Base-by-base conservation (phyloP, 2,888 invertebrate genomes). In the Bimastos eiseni region DNA sequence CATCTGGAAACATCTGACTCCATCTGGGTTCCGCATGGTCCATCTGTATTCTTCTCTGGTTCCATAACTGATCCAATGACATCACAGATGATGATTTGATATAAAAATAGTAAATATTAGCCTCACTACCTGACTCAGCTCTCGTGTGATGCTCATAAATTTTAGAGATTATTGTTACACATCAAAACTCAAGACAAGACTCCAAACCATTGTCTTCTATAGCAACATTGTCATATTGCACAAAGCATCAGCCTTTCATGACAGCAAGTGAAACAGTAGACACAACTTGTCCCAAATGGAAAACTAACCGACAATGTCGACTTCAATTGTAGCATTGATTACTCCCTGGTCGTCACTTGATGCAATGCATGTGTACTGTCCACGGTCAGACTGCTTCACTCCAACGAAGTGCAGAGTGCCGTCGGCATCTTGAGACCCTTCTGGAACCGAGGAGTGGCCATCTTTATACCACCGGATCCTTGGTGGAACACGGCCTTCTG, bases 301-400 rank as follows among this genome's bases (percentile, higher is more conserved):
- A 70, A 6, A 95, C 96, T 96, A 94, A 97, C 97, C 97, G 91
- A 97, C 97, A 93, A 98, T 97, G 94, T 97, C 97, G 91, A 98
- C 96, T 90, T 96, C 96, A 91, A 98, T 97, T 0, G 97, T 97
- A 33, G 97, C 96, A 93, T 97, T 97, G 92, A 98, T 98, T 92
- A 96, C 95, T 11, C 97, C 97, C 93, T 98, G 97, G 93, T 97
- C 93, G 30, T 93, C 93, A 24, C 91, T 91, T 37, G 90, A 83
- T 24, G 94, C 98, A 8, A 97, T 96, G 94, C 98, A 98, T 4
- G 97, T 97, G 95, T 98, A 98, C 93, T 96, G 96, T 17, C 98
- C 98, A 90, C 97, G 94, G 93, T 97, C 96, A 5, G 96, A 96
- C 83, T 96, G 95, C 90, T 93, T 92, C 0, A 98, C 98, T 89